phyloP scores from a whole-genome alignment of 37 sponge, comb jelly and placozoan genomes.

The Cladorhizidae sp. region DNA sequence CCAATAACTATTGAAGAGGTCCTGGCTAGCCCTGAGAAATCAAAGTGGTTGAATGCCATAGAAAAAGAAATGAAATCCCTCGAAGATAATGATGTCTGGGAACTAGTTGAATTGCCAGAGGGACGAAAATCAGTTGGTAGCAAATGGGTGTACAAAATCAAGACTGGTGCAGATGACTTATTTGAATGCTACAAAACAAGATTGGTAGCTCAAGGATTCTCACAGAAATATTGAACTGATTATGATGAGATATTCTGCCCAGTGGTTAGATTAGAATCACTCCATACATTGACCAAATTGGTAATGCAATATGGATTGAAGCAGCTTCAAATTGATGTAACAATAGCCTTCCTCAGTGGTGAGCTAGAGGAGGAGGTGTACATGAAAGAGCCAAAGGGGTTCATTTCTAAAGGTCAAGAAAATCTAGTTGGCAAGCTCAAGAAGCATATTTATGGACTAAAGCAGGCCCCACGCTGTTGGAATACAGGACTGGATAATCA shows the following conservation, averaged over 20 bases:
- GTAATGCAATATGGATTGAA: slow-evolving; percentile 30
- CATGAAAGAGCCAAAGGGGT: slow-evolving; percentile 61
- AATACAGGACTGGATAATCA: slow-evolving; percentile 26
- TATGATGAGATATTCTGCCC: slow-evolving; percentile 59
- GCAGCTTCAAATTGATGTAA: slow-evolving; percentile 47
- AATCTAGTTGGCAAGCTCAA: slow-evolving; percentile 25
- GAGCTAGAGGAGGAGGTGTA: slow-evolving; percentile 56
- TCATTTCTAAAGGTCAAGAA: background rate
- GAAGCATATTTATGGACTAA: slow-evolving; percentile 33
- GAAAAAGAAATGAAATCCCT: slow-evolving; percentile 9
- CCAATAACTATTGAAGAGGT: slow-evolving; percentile 31
- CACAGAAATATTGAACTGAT: slow-evolving; percentile 49
- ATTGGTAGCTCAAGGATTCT: slow-evolving; percentile 56
- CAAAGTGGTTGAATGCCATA: background rate
- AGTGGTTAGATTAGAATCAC: slow-evolving; percentile 36
- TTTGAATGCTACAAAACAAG: slow-evolving; percentile 46
- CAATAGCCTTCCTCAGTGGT: slow-evolving; percentile 59
- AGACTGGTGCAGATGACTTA: slow-evolving; percentile 24
- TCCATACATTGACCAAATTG: slow-evolving; percentile 26
- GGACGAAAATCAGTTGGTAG: slow-evolving; percentile 45
- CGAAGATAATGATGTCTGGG: slow-evolving; percentile 52
- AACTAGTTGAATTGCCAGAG: slow-evolving; percentile 20
- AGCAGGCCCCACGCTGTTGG: slow-evolving; percentile 66
- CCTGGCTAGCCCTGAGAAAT: slow-evolving; percentile 22
- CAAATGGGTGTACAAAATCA: slow-evolving; percentile 56